Evolutionary conservation across 2,113 vertebrate species (phyloP).

Genomic region (Emydocephalus ijimae): DNA sequence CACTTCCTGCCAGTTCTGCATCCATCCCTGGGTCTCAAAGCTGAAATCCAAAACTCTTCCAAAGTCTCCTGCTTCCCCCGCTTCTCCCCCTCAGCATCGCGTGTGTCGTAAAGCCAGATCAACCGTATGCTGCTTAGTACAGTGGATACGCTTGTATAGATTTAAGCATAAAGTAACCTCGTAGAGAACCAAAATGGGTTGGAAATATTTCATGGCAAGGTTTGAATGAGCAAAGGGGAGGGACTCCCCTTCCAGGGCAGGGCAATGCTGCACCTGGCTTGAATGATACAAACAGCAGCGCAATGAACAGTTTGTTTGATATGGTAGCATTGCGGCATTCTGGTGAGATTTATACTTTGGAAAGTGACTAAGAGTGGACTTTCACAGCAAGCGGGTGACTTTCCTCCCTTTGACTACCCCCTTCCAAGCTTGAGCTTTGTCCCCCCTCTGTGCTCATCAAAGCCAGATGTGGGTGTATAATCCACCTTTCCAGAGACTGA

Average conservation of each 20-base stretch:
- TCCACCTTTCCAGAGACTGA: background rate
- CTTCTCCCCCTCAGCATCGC: background rate
- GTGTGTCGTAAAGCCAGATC: background rate
- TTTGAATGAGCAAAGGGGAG: background rate
- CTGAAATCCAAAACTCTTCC: background rate
- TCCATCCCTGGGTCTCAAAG: background rate
- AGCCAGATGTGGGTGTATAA: background rate
- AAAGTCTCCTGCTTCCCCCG: background rate
- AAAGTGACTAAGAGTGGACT: background rate
- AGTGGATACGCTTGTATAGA: background rate
- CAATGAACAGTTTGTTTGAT: background rate
- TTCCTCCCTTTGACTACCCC: background rate
- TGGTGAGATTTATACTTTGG: background rate
- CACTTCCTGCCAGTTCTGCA: background rate
- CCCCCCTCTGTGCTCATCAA: background rate
- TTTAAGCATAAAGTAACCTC: background rate
- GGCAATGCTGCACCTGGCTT: background rate
- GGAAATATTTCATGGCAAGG: background rate
- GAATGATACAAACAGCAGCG: background rate
- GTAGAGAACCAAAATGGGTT: background rate
- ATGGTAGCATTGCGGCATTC: background rate
- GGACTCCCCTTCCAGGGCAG: background rate
- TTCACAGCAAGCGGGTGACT: background rate
- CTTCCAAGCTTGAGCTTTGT: background rate
- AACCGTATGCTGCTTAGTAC: background rate